These are phyloP conservation scores for Gambusia holbrooki DNA, from an alignment of 2,113 vertebrate species.

Conservation along the genomic window DNA sequence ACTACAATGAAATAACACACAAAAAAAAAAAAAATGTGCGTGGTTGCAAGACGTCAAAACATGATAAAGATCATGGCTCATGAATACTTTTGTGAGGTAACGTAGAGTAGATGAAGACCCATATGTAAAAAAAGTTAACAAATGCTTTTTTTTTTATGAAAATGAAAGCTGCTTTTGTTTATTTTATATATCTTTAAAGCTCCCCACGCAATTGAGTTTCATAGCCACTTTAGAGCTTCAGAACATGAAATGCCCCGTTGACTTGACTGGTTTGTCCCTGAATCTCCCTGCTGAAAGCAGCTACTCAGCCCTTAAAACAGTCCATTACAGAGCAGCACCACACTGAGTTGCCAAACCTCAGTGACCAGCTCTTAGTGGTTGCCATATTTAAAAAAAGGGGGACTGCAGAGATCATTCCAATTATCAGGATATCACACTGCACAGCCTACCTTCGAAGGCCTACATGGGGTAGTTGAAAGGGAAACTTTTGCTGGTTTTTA, in stretches of 20 bases:
- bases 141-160: neutral
- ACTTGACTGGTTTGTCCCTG: slow-evolving; percentile 18
- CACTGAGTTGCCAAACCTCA: slow-evolving; percentile 23
- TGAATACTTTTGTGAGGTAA: neutral
- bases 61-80: neutral
- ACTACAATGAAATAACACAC: too few relatives aligned
- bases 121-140: neutral
- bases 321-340: slow-evolving; percentile 20
- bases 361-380: slow-evolving; percentile 16
- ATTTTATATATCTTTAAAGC: neutral
- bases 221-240: slow-evolving; percentile 14
- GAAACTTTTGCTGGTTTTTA: neutral
- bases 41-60: neutral
- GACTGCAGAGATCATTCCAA: neutral
- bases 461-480: neutral
- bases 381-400: slow-evolving; percentile 13
- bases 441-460: neutral
- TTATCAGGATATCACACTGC: slow-evolving; percentile 11
- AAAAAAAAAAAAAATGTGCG: neutral
- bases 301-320: slow-evolving; percentile 24
- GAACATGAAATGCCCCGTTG: slow-evolving; percentile 23
- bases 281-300: slow-evolving; percentile 12
- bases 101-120: neutral
- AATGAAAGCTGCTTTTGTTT: neutral
- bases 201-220: slow-evolving; percentile 2